Evolutionary conservation across 2,888 invertebrate genomes (phyloP).

Genomic region (Spatulosminthurus flaviceps): DNA sequence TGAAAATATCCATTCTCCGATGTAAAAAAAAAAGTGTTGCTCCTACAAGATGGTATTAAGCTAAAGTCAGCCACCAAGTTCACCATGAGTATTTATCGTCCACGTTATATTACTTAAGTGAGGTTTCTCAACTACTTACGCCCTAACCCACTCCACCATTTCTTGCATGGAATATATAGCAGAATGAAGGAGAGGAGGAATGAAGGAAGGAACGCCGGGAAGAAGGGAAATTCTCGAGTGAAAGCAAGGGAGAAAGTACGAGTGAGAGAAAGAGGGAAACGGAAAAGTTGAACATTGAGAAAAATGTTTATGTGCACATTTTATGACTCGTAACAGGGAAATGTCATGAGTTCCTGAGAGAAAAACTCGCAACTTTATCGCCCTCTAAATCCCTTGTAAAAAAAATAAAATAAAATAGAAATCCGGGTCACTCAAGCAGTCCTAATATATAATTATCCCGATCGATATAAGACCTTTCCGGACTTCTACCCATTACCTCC

Average conservation of each 20-base stretch:
- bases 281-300: conserved; percentile 42
- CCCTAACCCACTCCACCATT: background rate
- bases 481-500: background rate
- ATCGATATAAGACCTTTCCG: background rate
- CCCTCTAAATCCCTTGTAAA: conserved; percentile 24
- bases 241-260: background rate
- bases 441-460: background rate
- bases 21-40: background rate
- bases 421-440: conserved; percentile 29
- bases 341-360: conserved; percentile 55
- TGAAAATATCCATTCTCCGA: background rate
- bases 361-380: conserved; percentile 38
- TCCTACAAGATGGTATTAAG: background rate
- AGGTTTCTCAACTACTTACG: conserved; percentile 18
- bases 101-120: conserved; percentile 1
- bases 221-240: background rate
- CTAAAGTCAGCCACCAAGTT: conserved; percentile 3
- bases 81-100: conserved; percentile 2
- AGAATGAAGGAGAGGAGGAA: background rate
- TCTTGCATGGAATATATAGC: background rate
- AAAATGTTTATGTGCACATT: conserved; percentile 59
- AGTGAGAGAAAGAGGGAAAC: background rate
- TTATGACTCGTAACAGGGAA: conserved; percentile 61
- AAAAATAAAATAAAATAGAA: background rate
- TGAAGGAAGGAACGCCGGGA: background rate